These are phyloP conservation scores for Scaptomyza cyrtandrae DNA, from an alignment of 2,888 invertebrate species.

Conservation along the genomic window DNA sequence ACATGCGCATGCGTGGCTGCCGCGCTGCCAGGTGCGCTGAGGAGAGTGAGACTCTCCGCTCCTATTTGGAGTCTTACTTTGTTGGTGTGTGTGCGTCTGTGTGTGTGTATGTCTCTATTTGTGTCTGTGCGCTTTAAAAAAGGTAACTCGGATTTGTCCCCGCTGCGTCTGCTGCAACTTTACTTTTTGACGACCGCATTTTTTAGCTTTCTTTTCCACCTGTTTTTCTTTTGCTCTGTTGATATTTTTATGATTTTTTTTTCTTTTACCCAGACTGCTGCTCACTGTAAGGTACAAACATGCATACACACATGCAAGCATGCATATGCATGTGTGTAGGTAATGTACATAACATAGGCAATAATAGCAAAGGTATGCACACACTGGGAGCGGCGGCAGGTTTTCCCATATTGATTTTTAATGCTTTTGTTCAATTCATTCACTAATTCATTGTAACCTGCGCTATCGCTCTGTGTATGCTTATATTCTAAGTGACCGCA, in stretches of 20 bases:
- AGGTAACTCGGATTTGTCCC: conserved; percentile 76
- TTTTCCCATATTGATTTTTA: conserved; percentile 79
- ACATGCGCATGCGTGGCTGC: conserved; percentile 69
- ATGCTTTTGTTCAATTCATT: conserved; percentile 74
- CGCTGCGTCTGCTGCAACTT: conserved; percentile 74
- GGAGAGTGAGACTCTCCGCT: conserved; percentile 41
- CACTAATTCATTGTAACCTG: conserved; percentile 68
- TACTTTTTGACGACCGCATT: conserved; percentile 79
- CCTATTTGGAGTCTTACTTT: conserved; percentile 19
- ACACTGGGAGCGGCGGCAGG: conserved; percentile 77
- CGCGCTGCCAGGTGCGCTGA: conserved; percentile 42
- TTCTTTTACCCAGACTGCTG: conserved; percentile 44
- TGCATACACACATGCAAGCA: conserved; percentile 19
- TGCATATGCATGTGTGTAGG: conserved; percentile 16
- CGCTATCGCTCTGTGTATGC: conserved; percentile 41
- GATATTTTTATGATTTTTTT: conserved; percentile 72
- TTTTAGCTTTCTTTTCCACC: conserved; percentile 81
- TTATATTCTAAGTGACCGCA: conserved; percentile 68
- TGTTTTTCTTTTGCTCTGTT: conserved; percentile 74
- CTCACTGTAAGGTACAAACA: conserved; percentile 39
- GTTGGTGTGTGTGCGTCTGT: conserved; percentile 16
- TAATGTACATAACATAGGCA: conserved; percentile 36
- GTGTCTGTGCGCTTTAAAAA: conserved; percentile 62
- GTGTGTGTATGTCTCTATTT: conserved; percentile 14
- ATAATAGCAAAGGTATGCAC: conserved; percentile 59